These are phyloP conservation scores for Parnassius glacialis DNA, from an alignment of 2,888 invertebrate genomes.

Conservation along the genomic window DNA sequence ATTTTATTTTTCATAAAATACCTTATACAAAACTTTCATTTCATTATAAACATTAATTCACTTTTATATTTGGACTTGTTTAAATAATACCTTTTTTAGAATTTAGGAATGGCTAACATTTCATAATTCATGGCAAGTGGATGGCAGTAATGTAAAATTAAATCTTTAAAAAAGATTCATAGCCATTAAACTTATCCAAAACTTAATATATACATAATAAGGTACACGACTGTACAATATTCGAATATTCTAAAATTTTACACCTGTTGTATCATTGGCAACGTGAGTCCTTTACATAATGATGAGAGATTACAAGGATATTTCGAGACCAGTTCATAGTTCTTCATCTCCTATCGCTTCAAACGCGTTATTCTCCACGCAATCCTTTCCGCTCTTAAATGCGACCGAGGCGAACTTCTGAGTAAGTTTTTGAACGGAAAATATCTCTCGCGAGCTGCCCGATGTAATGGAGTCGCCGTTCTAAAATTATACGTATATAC, in stretches of 20 bases:
- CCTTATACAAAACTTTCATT: constrained; percentile 2
- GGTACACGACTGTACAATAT: constrained; percentile 16
- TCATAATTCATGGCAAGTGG: constrained; percentile 22
- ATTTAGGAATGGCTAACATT: constrained; percentile 16
- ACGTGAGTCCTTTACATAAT: not conserved
- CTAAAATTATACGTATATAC: constrained; percentile 54
- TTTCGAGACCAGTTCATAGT: constrained; percentile 71
- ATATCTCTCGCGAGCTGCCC: constrained; percentile 82
- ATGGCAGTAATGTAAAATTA: constrained; percentile 7
- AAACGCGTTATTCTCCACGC: constrained; percentile 95
- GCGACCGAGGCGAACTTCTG: constrained; percentile 87
- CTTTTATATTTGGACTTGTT: constrained; percentile 30
- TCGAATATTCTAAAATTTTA: constrained; percentile 3
- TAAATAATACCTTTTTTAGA: constrained; percentile 16
- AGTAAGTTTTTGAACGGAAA: constrained; percentile 87
- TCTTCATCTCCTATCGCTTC: constrained; percentile 98
- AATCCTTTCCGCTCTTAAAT: constrained; percentile 85
- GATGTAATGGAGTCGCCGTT: constrained; percentile 79
- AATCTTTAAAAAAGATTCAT: not conserved
- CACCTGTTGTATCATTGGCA: constrained; percentile 13
- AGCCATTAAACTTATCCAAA: constrained; percentile 4
- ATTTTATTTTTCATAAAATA: constrained; percentile 8
- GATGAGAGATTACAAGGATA: not conserved
- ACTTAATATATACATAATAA: constrained; percentile 13
- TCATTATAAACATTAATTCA: not conserved